Base-by-base conservation (phyloP, 2,888 invertebrate genomes). In the Rhorus exstirpatorius region DNA sequence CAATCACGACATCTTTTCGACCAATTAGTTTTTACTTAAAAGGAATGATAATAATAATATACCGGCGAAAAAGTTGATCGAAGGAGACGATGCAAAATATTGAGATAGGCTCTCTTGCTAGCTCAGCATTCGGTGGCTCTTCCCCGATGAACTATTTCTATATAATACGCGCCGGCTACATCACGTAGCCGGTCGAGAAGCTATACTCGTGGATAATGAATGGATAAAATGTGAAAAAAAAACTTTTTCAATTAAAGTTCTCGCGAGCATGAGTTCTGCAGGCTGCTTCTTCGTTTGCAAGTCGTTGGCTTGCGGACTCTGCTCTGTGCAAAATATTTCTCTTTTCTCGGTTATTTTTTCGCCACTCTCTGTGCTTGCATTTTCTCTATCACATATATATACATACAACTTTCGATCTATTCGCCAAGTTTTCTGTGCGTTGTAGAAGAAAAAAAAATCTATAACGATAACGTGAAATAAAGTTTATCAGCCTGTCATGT, bases 211-310 rank as follows among this genome's bases (percentile, higher is more conserved):
- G 83, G 84, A 87, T 90, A 91, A 89, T 88, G 88, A 89, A 89
- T 86, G 87, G 86, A 88, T 87, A 89, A 90, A 90, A 89, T 90
- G 87, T 87, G 83, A 81, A 70, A 82, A 84, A 87, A 72, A 86
- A 92, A 92, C 86, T 91, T 91, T 92, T 92, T 90, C 90, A 90
- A 92, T 91, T 91, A 91, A 90, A 91, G 83, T 88, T 88, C 81
- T 65, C 65, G 31, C 55, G 53, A 63, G 68, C 24, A 49, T 41
- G 46, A 49, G 38, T 46, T 58, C 55, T 21, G 49, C 14, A 21
- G 70, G 21, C 38, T 38, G 19, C 53, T 70, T 55, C 41, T 41
- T 41, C 26, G n/a, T 61, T 41, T 38, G 24, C 19, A 61, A 53
- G 41, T 81, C 60, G 53, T 53, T 44, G 17, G 55, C 44, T 46